Conservation (phyloP, 2,113 vertebrate species). For the Malurus alboscapulatus region DNA sequence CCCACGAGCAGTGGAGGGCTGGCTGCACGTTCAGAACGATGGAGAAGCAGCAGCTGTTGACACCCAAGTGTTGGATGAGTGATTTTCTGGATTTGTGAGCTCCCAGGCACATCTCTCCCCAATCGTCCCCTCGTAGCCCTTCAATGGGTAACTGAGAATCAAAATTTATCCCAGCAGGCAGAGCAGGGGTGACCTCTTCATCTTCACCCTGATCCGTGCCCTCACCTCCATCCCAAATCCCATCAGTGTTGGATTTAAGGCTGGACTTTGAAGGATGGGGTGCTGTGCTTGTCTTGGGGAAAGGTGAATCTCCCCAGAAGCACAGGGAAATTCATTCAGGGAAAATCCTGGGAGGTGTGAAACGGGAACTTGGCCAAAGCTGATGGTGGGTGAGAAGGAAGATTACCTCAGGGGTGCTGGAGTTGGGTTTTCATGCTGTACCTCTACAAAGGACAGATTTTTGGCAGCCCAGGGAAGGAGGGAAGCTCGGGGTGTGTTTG, state of each 20-base stretch:
- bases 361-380: neutral
- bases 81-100: neutral
- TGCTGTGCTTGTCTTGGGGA: neutral
- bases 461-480: neutral
- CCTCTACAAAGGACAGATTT: neutral
- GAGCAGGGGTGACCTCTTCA: neutral
- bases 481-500: neutral
- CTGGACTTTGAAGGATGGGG: neutral
- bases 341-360: neutral
- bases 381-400: neutral
- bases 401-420: neutral
- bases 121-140: neutral
- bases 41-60: neutral
- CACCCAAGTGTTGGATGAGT: neutral
- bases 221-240: neutral
- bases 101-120: neutral
- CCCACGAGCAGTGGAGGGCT: neutral
- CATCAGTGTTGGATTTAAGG: neutral
- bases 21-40: accelerated
- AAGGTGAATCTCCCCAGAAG: neutral
- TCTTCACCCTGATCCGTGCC: neutral
- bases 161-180: neutral
- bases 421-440: neutral
- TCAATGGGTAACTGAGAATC: neutral
- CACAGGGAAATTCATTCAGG: neutral